Evolutionary conservation across 2,113 vertebrate species (phyloP).

Genomic region (Hemicordylus capensis): DNA sequence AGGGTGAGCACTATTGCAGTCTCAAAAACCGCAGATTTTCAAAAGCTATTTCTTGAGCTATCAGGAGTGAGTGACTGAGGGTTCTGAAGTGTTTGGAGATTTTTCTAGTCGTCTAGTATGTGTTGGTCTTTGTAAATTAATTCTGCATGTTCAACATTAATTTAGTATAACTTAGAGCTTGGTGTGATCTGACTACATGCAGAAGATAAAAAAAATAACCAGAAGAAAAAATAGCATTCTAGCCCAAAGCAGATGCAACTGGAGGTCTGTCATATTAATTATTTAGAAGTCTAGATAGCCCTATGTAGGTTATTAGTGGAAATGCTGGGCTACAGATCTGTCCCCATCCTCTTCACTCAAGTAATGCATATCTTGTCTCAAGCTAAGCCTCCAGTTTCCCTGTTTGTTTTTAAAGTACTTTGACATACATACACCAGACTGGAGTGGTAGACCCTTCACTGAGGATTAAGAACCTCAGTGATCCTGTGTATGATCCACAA

Average conservation of each 20-base stretch:
- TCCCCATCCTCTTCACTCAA: neutral
- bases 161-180: no score
- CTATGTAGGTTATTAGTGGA: neutral
- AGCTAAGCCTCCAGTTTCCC: neutral
- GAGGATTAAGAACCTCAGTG: neutral
- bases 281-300: neutral
- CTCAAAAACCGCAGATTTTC: neutral
- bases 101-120: neutral
- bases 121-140: neutral
- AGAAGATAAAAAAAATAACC: no score
- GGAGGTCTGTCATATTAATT: neutral
- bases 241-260: neutral
- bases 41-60: neutral
- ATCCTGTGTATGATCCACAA: neutral
- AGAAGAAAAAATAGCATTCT: neutral
- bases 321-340: neutral
- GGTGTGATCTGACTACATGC: neutral
- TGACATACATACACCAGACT: neutral
- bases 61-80: neutral
- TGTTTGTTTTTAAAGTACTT: neutral
- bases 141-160: neutral
- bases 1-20: accelerated
- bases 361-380: neutral
- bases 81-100: neutral
- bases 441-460: no score